A percentile compares a stretch with the other conserved stretches of the same genome.
Evolutionary conservation across 2,797 vertebrate species (phyloP).

Genomic region (Austrolebias charrua): DNA sequence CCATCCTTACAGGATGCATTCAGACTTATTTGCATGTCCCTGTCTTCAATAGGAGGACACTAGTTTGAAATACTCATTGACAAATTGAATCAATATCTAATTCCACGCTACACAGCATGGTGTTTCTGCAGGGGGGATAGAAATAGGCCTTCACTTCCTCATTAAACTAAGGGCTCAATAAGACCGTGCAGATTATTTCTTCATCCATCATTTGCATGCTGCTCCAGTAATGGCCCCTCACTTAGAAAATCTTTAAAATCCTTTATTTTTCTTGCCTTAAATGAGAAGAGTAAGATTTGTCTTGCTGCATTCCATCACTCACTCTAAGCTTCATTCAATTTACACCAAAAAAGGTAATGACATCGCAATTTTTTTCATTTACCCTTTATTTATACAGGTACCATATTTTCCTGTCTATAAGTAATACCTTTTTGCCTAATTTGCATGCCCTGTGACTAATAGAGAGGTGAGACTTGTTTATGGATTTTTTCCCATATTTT

Average conservation of each 20-base stretch:
- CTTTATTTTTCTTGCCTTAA: conserved; percentile 59
- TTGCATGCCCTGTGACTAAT: no score
- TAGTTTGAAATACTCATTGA: conserved; percentile 76
- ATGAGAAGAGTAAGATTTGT: conserved; percentile 53
- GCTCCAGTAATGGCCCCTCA: conserved; percentile 62
- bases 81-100: conserved; percentile 87
- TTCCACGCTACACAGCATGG: conserved; percentile 80
- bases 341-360: conserved; percentile 52
- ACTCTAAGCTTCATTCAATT: conserved; percentile 53
- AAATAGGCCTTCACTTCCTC: conserved; percentile 56
- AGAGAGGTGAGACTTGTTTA: no score
- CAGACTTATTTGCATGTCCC: conserved; percentile 69
- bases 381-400: no score
- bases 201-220: conserved; percentile 75
- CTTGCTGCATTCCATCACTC: conserved; percentile 54
- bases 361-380: no score
- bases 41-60: conserved; percentile 59
- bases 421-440: no score
- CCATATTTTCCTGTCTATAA: no score
- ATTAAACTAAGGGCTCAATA: conserved; percentile 74
- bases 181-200: conserved; percentile 75
- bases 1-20: conserved; percentile 73
- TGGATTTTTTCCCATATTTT: no score
- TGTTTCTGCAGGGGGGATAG: conserved; percentile 48
- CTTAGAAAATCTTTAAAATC: conserved; percentile 67